Conservation (phyloP, 1,140 invertebrate species). For the Littorina saxatilis region DNA sequence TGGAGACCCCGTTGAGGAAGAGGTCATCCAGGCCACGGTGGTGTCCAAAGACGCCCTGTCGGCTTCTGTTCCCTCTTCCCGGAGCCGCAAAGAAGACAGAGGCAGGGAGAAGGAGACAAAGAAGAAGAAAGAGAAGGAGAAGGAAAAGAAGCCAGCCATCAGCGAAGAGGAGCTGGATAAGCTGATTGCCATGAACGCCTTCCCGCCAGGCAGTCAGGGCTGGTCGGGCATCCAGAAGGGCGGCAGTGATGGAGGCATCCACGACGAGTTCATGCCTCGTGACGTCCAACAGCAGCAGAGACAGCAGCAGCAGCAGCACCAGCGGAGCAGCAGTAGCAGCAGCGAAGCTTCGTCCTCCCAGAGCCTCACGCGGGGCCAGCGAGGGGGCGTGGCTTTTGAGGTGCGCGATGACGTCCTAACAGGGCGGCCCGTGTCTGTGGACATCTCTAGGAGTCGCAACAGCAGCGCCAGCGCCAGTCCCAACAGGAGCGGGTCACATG, state of each 20-base stretch:
- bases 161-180: conserved; percentile 42
- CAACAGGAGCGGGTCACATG: background rate
- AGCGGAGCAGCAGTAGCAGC: background rate
- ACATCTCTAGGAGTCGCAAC: conserved; percentile 1
- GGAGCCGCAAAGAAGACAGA: conserved; percentile 39
- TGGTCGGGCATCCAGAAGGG: conserved; percentile 28
- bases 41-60: conserved; percentile 33
- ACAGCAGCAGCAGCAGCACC: background rate
- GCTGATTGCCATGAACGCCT: conserved; percentile 50
- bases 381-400: conserved; percentile 62
- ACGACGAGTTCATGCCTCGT: conserved; percentile 40
- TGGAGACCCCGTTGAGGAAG: conserved; percentile 47
- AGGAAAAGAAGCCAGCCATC: conserved; percentile 41
- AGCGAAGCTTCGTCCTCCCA: conserved; percentile 14
- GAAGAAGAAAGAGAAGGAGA: conserved; percentile 39
- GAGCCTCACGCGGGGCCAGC: background rate
- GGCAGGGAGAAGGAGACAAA: conserved; percentile 46
- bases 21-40: conserved; percentile 44
- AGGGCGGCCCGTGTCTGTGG: conserved; percentile 45
- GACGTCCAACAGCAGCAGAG: background rate
- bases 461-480: background rate
- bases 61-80: background rate
- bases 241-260: conserved; percentile 25
- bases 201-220: conserved; percentile 40
- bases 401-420: conserved; percentile 61